Evolutionary conservation across 2,113 vertebrate genomes (phyloP), one percentile per base, ranked within the genome.

Genomic region (Ploceus nigricollis): DNA sequence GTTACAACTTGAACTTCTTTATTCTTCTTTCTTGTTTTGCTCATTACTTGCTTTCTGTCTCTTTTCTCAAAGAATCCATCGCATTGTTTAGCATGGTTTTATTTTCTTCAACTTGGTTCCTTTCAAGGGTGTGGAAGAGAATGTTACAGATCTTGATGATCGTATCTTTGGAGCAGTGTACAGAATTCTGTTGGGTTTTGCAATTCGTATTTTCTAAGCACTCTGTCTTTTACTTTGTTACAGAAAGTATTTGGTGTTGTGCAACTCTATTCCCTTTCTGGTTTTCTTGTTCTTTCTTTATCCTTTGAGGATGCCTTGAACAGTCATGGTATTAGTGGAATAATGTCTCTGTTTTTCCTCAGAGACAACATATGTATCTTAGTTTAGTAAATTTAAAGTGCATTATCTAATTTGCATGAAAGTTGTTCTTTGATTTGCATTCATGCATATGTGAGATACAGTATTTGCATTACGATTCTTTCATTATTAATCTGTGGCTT

Each of bases 401-500:
- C 51, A 33, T 79, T 91, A 40, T 85, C 44, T 89, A 76, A 75
- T 93, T 95, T 88, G 58, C 76, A 70, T 96, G 60, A 33, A 93
- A 82, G 79, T 82, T 86, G 37, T 90, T 42, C 58, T 95, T 92
- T 93, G 90, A 94, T 94, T 95, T 95, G 75, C 54, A 12, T 83
- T 56, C 45, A 20, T 97, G 90, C 66, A 33, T 88, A 61, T 88
- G 54, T 94, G 92, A 92, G 94, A 92, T 95, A 90, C 11, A 60
- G 71, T 86, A 81, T 95, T 95, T 95, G 86, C 93, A 83, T 94
- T 86, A 51, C 1, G 1, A 57, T 73, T 92, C 75, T 48, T 88
- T 93, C 76, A 66, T 89, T 86, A 93, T 79, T 96, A 47, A 70
- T 92, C 75, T 73, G 16, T 77, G 53, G 33, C 56, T 94, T 90